Percentiles rank a stretch among this genome's conserved stretches.
Conservation (phyloP, 2,113 vertebrate species). For the Petromus typicus region DNA sequence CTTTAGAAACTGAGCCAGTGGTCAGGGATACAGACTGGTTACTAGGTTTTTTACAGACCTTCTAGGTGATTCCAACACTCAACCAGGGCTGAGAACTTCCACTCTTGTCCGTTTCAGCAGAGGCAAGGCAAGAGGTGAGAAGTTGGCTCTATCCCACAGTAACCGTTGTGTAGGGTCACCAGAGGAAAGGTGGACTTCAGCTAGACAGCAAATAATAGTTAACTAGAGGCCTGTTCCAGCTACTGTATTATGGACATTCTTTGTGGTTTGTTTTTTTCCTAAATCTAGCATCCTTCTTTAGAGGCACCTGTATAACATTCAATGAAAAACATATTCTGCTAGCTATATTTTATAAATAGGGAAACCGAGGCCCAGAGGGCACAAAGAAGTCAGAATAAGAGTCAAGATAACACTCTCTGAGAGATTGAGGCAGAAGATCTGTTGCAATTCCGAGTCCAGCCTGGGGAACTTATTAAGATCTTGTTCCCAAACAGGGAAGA, state of each 20-base stretch:
- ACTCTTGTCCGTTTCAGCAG: not conserved
- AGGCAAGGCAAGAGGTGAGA: not conserved
- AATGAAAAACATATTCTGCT: not conserved
- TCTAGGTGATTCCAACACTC: not conserved
- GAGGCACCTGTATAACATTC: not conserved
- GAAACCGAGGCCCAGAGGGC: not conserved
- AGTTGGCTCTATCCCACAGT: not conserved
- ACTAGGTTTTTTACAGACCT: not conserved
- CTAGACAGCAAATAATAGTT: not conserved
- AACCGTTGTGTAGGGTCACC: not conserved
- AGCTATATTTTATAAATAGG: not conserved
- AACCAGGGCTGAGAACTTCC: not conserved
- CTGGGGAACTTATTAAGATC: not conserved
- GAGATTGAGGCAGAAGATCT: not conserved
- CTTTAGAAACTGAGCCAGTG: not conserved
- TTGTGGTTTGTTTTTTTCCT: not conserved
- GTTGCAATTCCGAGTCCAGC: not conserved
- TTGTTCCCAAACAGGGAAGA: not conserved
- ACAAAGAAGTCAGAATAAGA: not conserved
- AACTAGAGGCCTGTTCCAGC: not conserved
- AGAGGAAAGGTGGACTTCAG: slow-evolving; percentile 26
- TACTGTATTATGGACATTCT: not conserved
- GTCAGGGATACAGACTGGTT: not conserved
- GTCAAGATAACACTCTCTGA: not conserved
- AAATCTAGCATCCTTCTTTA: not conserved